phyloP scores from a whole-genome alignment of 2,113 vertebrate genomes.

The Coracopsis vasa region DNA sequence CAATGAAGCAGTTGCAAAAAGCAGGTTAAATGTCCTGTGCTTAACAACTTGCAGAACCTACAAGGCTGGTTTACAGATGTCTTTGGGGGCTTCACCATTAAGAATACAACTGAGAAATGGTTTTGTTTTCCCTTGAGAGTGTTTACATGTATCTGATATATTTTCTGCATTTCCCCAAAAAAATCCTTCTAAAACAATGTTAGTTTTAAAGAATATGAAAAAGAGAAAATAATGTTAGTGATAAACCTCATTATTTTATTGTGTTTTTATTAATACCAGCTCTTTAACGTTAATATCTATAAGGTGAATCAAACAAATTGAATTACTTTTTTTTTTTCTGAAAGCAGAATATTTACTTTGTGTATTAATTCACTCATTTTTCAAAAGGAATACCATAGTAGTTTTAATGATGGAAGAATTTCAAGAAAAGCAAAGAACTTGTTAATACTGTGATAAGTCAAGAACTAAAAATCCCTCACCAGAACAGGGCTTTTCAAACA shows the following conservation, averaged over 20 bases:
- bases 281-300: neutral
- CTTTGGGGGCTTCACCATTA: slow-evolving; percentile 1
- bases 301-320: neutral
- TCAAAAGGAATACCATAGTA: neutral
- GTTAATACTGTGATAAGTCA: neutral
- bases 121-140: neutral
- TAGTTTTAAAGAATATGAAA: neutral
- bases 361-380: neutral
- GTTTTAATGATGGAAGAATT: neutral
- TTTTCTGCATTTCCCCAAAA: neutral
- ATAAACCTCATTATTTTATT: slow-evolving; percentile 1
- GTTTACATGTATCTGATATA: neutral
- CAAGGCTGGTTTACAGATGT: slow-evolving; percentile 21
- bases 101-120: slow-evolving; percentile 33
- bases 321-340: neutral
- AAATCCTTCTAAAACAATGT: neutral
- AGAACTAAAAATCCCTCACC: neutral
- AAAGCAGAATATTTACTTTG: neutral
- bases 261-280: neutral
- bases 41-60: slow-evolving; percentile 22
- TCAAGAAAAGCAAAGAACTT: neutral
- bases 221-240: neutral
- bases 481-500: neutral
- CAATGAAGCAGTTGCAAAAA: slow-evolving; percentile 41
- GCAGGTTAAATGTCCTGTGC: slow-evolving; percentile 34